Base-by-base conservation (phyloP, 2,113 vertebrate genomes). In the Myotis yumanensis region DNA sequence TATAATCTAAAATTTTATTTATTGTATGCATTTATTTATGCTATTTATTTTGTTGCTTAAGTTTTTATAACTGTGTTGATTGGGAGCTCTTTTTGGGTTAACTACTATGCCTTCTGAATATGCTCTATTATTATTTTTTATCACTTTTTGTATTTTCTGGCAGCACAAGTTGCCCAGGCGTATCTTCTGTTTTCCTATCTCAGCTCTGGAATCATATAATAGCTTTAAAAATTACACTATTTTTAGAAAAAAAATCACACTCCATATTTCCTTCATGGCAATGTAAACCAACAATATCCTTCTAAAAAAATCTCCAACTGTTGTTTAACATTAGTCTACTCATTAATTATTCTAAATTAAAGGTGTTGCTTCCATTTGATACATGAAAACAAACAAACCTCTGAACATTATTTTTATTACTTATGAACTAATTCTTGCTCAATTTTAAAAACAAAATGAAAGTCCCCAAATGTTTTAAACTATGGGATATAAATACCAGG, bases 371-470 rank as follows among this genome's bases (percentile, higher is more conserved):
- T 87, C 72, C 83, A 57, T 87, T 81, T 86, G 52, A 83, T 79
- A 46, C 51, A 48, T 22, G 48, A 8, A 89, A 68, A 43, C 11
- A 89, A 57, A 43, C 22, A 69, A 84, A 69, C 5, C 77, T 25
- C 28, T 91, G 51, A 91, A 89, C 32, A 80, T 86, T 96, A 79
- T 93, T 75, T 85, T 85, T 83, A 85, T 73, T 86, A 87, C 62
- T 88, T 81, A 51, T 28, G 66, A 82, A 68, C 79, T 57, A 88
- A 66, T 79, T 17, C 37, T 68, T 64, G 7, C 4, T 64, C 80
- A 85, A 23, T 51, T 93, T 75, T 25, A 4, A 83, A 90, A 71
- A 73, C 69, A 83, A 86, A 84, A 72, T 37, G 12, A 92, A 75
- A 20, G 30, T 68, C 2, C 4, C 4, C 37, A 91, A 91, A 80